These are phyloP conservation scores for Falco naumanni DNA, from an alignment of 2,797 vertebrate species.

Conservation along the genomic window DNA sequence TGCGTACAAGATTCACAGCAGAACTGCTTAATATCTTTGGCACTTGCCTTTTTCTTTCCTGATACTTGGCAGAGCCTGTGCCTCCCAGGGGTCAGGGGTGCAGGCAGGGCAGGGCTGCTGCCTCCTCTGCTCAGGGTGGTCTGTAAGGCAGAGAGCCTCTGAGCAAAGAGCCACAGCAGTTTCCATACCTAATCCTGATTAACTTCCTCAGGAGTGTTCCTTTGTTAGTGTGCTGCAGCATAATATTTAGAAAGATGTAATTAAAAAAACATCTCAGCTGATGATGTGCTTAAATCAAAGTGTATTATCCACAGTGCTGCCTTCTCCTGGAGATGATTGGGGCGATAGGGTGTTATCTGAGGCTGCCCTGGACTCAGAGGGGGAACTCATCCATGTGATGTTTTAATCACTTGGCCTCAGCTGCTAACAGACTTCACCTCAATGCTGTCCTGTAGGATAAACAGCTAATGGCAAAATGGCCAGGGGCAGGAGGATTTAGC, in stretches of 20 bases:
- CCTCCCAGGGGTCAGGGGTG: neutral
- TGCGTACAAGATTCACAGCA: neutral
- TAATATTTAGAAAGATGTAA: neutral
- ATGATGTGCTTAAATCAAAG: neutral
- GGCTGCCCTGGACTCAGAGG: accelerated
- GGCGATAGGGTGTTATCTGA: neutral
- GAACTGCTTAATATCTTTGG: neutral
- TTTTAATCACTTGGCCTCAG: neutral
- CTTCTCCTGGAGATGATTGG: neutral
- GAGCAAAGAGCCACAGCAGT: neutral
- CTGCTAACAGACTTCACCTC: neutral
- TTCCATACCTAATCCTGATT: neutral
- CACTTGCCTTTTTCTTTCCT: neutral
- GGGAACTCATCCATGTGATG: neutral
- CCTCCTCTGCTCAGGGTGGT: neutral
- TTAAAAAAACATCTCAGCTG: neutral
- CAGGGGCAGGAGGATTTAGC: neutral
- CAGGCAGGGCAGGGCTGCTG: neutral
- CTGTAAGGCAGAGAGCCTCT: neutral
- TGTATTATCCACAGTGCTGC: accelerated
- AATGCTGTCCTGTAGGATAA: accelerated
- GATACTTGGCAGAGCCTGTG: neutral
- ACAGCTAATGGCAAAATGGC: neutral
- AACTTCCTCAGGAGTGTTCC: neutral
- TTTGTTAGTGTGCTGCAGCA: neutral